Base-by-base conservation (phyloP, 1,140 invertebrate species). In the Maconellicoccus hirsutus region DNA sequence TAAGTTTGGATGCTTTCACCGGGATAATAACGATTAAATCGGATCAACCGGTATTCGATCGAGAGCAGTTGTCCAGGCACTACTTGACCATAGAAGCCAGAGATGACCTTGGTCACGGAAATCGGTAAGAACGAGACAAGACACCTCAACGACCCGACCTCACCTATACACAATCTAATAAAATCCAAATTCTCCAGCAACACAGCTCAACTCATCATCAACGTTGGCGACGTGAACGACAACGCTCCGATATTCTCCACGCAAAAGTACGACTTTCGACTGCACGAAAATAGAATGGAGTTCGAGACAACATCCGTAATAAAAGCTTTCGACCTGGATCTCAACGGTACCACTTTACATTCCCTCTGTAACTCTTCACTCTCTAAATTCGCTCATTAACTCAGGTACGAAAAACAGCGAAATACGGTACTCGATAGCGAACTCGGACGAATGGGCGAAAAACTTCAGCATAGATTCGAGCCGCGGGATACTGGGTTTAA, bases 81-180 rank as follows among this genome's bases (percentile, higher is more conserved):
- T 96, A 90, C 80, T 81, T 98, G 3, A 96, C 92, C 0, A 89
- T 95, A 0, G 94, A 97, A 79, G 94, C 94, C 0, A 82, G 92
- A 74, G 94, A 98, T 78, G 89, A 92, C 79, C 80, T 89, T 61
- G 92, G 93, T 1, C 84, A 85, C 75, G 94, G 94, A 69, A 93
- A 94, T 79, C 83, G 89, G 81, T 82, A 72, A 72, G 42, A 33
- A 33, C 29, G 3, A n/a, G n/a, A n/a, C n/a, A n/a, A n/a, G n/a
- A n/a, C n/a, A n/a, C n/a, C n/a, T n/a, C n/a, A n/a, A n/a, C n/a
- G n/a, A n/a, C n/a, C n/a, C n/a, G n/a, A n/a, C n/a, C n/a, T n/a
- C n/a, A n/a, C n/a, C n/a, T n/a, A n/a, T n/a, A n/a, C n/a, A n/a
- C n/a, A n/a, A n/a, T n/a, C n/a, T n/a, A n/a, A n/a, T n/a, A n/a